phyloP scores from a whole-genome alignment of 1,140 invertebrate genomes.

The Calephelis virginiensis region DNA sequence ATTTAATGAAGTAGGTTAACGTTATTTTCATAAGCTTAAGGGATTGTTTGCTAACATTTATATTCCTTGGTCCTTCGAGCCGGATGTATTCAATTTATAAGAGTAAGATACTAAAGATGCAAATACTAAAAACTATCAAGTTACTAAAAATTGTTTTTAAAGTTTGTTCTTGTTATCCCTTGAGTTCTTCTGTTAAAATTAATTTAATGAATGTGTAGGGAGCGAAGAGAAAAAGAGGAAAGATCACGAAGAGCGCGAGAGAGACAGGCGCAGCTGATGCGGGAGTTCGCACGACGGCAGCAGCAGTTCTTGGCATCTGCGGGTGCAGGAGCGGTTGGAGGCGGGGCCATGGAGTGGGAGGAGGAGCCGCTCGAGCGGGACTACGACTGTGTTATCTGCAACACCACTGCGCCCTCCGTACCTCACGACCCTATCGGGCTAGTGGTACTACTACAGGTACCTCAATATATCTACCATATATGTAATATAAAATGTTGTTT shows the following conservation, averaged over 20 bases:
- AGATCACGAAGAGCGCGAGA: conserved; percentile 91
- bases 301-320: conserved; percentile 92
- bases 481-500: too few species aligned
- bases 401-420: conserved; percentile 91
- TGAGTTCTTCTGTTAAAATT: too few species aligned
- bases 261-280: conserved; percentile 94
- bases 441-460: conserved; percentile 90
- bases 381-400: conserved; percentile 98
- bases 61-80: neutral
- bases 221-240: conserved; percentile 88
- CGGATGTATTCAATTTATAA: too few species aligned
- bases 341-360: conserved; percentile 84
- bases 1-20: too few species aligned
- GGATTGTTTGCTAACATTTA: neutral
- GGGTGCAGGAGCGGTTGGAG: conserved; percentile 82
- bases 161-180: too few species aligned
- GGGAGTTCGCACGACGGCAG: conserved; percentile 94
- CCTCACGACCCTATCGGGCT: conserved; percentile 93
- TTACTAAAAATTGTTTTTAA: too few species aligned
- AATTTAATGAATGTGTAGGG: conserved; percentile 49
- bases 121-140: too few species aligned
- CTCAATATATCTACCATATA: too few species aligned
- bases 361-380: conserved; percentile 83
- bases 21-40: too few species aligned
- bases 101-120: too few species aligned